Base-by-base conservation (phyloP, 2,113 vertebrate genomes). In the Neotoma lepida region DNA sequence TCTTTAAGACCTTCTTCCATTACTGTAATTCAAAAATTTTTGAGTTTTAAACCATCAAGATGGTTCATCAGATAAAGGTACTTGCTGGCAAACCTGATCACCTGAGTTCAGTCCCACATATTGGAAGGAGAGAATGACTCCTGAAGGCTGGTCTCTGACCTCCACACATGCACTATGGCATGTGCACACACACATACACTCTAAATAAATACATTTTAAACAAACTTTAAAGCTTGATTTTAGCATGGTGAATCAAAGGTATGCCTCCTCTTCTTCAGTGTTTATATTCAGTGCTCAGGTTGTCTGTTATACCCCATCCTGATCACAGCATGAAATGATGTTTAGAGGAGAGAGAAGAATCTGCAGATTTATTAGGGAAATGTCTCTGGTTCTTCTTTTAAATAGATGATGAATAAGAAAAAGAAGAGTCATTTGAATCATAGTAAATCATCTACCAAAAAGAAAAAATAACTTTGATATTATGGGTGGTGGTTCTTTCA, bases 381-480 rank as follows among this genome's bases (percentile, higher is more conserved):
- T 74, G 78, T 85, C 56, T 77, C 2, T 44, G 41, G 22, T 88
- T 73, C 39, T 64, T 90, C 24, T 89, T 77, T 80, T 82, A 66
- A 78, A 74, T 94, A 77, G 30, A 44, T 35, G 63, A 92, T 93
- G 22, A 77, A 49, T 80, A 89, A 88, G 61, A 70, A 70, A 96
- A 94, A 41, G 44, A 87, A 94, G 26, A 58, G 18, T 88, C 33
- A 17, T 0, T 84, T 96, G 68, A 95, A n/a, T 92, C 30, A 74
- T 70, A 80, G 54, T 86, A 81, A 13, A 24, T 82, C 46, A 90
- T 74, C 84, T 96, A 51, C n/a, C 61, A 94, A 92, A 64, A 96
- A 68, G 68, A 84, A 95, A 86, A 88, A 82, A 24, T 46, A 77
- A 88, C 70, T 70, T 64, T 20, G 49, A 1, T 76, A 63, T 46